Evolutionary conservation across 2,888 invertebrate species (phyloP).

Genomic region (Drosophila prostipennis): DNA sequence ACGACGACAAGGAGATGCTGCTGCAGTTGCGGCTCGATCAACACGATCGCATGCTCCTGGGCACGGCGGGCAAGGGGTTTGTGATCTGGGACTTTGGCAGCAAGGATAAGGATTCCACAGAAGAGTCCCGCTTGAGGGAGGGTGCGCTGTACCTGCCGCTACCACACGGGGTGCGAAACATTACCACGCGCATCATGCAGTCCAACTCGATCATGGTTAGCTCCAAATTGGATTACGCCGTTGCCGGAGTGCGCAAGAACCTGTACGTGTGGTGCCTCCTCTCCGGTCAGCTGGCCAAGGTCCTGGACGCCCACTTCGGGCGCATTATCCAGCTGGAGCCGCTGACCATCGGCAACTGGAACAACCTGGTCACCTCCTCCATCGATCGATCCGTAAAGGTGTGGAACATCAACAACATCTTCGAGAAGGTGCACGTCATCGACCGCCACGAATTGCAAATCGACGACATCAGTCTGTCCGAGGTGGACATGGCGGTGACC

Average conservation of each 20-base stretch:
- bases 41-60: slow-evolving; percentile 91
- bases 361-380: slow-evolving; percentile 97
- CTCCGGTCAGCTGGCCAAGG: slow-evolving; percentile 92
- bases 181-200: slow-evolving; percentile 94
- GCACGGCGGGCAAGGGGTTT: slow-evolving; percentile 93
- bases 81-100: slow-evolving; percentile 91
- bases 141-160: slow-evolving; percentile 89
- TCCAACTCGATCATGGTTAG: slow-evolving; percentile 97
- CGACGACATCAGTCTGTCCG: slow-evolving; percentile 93
- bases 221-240: slow-evolving; percentile 94
- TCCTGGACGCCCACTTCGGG: slow-evolving; percentile 98
- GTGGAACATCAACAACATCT: slow-evolving; percentile 99
- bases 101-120: slow-evolving; percentile 83
- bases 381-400: slow-evolving; percentile 99
- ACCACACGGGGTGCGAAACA: slow-evolving; percentile 95
- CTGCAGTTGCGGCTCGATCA: slow-evolving; percentile 93
- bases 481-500: slow-evolving; percentile 93
- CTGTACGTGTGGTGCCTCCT: slow-evolving; percentile 97
- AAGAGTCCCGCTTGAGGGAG: slow-evolving; percentile 79
- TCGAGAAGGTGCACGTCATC: slow-evolving; percentile 98
- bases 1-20: slow-evolving; percentile 90
- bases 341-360: slow-evolving; percentile 94
- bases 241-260: slow-evolving; percentile 97
- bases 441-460: slow-evolving; percentile 97
- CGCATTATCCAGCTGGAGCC: slow-evolving; percentile 96